Evolutionary conservation across 2,113 vertebrate species (phyloP).

Genomic region (Opisthocomus hoazin): DNA sequence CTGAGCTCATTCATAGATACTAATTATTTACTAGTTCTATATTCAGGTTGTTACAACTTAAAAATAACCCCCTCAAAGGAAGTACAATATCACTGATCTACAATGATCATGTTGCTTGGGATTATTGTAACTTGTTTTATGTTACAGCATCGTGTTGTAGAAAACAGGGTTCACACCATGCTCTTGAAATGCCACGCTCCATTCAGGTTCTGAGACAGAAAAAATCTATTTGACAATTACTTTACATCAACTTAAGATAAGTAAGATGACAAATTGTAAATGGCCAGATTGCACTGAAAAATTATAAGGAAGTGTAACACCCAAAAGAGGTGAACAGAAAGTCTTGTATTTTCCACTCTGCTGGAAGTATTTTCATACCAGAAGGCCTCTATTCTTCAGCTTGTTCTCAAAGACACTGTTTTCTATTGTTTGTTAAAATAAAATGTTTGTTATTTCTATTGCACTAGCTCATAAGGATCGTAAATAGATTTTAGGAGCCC

Average conservation of each 20-base stretch:
- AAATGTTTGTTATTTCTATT: slow-evolving; percentile 24
- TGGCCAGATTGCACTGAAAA: background rate
- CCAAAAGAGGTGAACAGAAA: background rate
- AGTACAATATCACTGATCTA: background rate
- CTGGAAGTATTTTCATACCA: background rate
- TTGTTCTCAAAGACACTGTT: background rate
- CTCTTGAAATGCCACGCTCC: background rate
- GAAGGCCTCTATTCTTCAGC: background rate
- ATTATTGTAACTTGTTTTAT: background rate
- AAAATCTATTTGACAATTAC: background rate
- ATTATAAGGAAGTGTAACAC: background rate
- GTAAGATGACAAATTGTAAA: background rate
- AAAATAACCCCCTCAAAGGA: background rate
- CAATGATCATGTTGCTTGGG: background rate
- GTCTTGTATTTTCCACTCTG: background rate
- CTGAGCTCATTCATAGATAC: background rate
- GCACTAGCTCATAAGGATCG: background rate
- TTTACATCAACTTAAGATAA: background rate
- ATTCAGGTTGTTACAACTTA: slow-evolving; percentile 2
- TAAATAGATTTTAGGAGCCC: background rate
- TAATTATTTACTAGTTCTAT: slow-evolving; percentile 10
- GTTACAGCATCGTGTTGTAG: background rate
- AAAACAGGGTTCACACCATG: background rate
- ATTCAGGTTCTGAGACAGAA: background rate
- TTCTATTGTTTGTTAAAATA: slow-evolving; percentile 28